phyloP scores from a whole-genome alignment of 1,140 invertebrate genomes.

The Akabosia matsudoensis region DNA sequence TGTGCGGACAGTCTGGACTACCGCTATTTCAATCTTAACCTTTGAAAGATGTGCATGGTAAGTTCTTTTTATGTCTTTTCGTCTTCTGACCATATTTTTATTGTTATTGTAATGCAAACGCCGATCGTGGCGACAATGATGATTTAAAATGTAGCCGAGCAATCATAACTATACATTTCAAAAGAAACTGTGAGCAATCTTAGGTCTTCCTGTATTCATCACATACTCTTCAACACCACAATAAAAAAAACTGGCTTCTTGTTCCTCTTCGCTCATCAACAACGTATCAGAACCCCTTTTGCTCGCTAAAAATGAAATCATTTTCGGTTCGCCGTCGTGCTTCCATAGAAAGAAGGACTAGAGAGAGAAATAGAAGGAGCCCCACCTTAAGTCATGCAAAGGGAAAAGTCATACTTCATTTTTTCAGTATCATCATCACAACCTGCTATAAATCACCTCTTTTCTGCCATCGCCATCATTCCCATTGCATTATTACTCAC shows the following conservation, averaged over 20 bases:
- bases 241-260: too few species aligned
- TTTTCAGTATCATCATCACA: conserved; percentile 25
- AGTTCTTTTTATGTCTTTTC: too few species aligned
- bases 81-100: too few species aligned
- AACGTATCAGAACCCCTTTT: not conserved
- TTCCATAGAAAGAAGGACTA: not conserved
- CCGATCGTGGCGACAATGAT: not conserved
- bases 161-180: not conserved
- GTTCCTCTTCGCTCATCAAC: not conserved
- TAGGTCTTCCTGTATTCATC: not conserved
- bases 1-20: too few species aligned
- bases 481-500: conserved; percentile 24
- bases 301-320: not conserved
- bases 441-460: conserved; percentile 23
- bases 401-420: conserved; percentile 25
- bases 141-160: not conserved
- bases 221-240: not conserved
- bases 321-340: not conserved
- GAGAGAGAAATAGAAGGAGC: conserved; percentile 7
- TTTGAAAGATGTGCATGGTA: too few species aligned
- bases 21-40: too few species aligned
- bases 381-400: conserved; percentile 24
- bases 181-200: not conserved
- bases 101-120: not conserved
- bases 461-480: conserved; percentile 24